Conservation (phyloP, 2,113 vertebrate species). For the Periophthalmus modestus region DNA sequence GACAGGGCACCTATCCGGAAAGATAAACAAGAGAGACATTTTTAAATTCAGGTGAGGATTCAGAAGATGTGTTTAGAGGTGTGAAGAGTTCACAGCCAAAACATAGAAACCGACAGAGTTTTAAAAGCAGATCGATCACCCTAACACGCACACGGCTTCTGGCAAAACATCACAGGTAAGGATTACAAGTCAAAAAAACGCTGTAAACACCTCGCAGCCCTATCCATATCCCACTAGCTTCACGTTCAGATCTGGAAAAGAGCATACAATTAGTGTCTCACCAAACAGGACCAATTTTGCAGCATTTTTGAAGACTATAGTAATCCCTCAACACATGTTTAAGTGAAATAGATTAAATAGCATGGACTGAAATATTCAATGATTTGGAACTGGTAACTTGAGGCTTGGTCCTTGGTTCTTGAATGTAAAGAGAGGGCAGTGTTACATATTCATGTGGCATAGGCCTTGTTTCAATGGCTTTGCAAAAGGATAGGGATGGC, state of each 20-base stretch:
- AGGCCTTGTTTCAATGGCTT: neutral
- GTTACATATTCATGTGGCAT: slow-evolving; percentile 19
- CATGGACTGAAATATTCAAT: slow-evolving; percentile 13
- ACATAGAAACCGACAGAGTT: slow-evolving; percentile 18
- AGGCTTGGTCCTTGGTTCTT: slow-evolving; percentile 10
- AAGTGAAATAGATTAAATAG: slow-evolving; percentile 6
- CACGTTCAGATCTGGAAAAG: slow-evolving; percentile 22
- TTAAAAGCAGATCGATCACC: slow-evolving; percentile 35
- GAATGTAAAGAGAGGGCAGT: slow-evolving; percentile 12
- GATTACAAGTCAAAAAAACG: slow-evolving; percentile 55
- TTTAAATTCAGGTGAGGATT: neutral
- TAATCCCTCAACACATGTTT: slow-evolving; percentile 36
- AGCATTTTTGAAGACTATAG: slow-evolving; percentile 8
- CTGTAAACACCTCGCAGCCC: slow-evolving; percentile 26
- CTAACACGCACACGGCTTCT: slow-evolving; percentile 18
- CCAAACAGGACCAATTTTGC: slow-evolving; percentile 11
- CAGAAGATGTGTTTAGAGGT: slow-evolving; percentile 22
- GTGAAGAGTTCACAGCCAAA: slow-evolving; percentile 34
- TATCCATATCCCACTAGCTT: slow-evolving; percentile 24
- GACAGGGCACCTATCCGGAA: neutral
- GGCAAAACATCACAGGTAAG: slow-evolving; percentile 22
- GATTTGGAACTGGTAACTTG: slow-evolving; percentile 15
- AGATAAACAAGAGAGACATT: neutral
- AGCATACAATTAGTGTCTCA: slow-evolving; percentile 47
- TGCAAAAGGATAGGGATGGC: neutral